phyloP scores from a whole-genome alignment of 2,113 vertebrate genomes.

The Heptranchias perlo region DNA sequence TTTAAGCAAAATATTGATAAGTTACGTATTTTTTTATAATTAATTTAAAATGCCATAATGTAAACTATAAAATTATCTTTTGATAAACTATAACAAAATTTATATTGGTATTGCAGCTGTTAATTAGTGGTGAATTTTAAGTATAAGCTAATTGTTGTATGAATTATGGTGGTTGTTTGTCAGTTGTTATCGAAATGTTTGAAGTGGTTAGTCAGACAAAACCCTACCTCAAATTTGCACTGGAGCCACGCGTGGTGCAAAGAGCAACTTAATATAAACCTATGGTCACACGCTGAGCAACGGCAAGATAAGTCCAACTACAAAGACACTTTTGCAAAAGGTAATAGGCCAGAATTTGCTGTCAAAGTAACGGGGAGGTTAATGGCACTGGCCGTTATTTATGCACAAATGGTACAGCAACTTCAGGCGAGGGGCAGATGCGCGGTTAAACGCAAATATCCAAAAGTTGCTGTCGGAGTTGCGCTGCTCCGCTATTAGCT shows the following conservation, averaged over 20 bases:
- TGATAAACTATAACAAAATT: neutral
- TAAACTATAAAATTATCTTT: neutral
- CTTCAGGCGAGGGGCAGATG: too few relatives aligned
- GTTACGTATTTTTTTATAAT: neutral
- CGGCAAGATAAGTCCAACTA: neutral
- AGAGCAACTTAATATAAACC: neutral
- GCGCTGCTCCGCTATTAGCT: too few relatives aligned
- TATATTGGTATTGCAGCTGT: neutral
- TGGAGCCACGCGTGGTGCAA: neutral
- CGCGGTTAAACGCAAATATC: too few relatives aligned
- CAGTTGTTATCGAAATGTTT: neutral
- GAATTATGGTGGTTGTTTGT: too few relatives aligned
- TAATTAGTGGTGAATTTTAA: neutral
- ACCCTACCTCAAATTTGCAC: neutral
- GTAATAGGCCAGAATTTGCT: too few relatives aligned
- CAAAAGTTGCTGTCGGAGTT: too few relatives aligned
- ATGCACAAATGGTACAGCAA: too few relatives aligned
- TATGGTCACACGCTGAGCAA: neutral
- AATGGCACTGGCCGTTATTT: too few relatives aligned
- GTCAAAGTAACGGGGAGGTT: too few relatives aligned
- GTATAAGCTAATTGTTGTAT: neutral
- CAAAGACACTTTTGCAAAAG: neutral
- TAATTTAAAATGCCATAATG: neutral
- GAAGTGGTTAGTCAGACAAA: neutral
- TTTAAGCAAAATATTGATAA: neutral